Conservation (phyloP, 2,797 vertebrate species). For the Danio tinwini region DNA sequence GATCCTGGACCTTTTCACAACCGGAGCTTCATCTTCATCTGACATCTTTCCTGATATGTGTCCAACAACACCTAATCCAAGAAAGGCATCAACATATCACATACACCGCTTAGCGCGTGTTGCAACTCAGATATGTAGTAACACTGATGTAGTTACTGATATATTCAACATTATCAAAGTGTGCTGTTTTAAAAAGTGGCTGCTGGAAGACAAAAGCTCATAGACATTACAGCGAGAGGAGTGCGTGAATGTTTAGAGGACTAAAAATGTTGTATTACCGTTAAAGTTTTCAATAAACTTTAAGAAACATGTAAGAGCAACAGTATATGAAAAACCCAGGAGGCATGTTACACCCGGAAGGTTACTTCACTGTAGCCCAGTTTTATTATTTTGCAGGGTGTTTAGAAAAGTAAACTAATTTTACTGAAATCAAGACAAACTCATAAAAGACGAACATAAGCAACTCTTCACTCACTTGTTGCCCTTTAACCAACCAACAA, state of each 20-base stretch:
- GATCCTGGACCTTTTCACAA: slow-evolving; percentile 86
- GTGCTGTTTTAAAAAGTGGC: background rate
- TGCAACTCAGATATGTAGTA: background rate
- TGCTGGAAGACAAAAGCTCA: background rate
- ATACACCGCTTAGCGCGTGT: background rate
- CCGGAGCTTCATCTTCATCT: slow-evolving; percentile 81
- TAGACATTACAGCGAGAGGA: too few relatives aligned
- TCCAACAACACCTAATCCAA: background rate
- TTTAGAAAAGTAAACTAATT: background rate
- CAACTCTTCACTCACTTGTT: background rate
- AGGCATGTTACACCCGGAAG: background rate
- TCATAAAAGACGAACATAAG: background rate
- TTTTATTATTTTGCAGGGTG: background rate
- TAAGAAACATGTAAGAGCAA: background rate
- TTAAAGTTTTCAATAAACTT: background rate
- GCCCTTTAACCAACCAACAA: background rate
- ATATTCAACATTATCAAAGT: background rate
- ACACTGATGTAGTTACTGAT: background rate
- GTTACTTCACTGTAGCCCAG: background rate
- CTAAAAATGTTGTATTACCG: fast-evolving
- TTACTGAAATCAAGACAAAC: background rate
- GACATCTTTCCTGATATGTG: slow-evolving; percentile 64
- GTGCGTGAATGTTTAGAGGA: too few relatives aligned
- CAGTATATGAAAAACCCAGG: background rate
- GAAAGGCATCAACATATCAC: too few relatives aligned